These are phyloP conservation scores for Venustaconcha ellipsiformis DNA, from an alignment of 1,140 invertebrate genomes.

Conservation along the genomic window DNA sequence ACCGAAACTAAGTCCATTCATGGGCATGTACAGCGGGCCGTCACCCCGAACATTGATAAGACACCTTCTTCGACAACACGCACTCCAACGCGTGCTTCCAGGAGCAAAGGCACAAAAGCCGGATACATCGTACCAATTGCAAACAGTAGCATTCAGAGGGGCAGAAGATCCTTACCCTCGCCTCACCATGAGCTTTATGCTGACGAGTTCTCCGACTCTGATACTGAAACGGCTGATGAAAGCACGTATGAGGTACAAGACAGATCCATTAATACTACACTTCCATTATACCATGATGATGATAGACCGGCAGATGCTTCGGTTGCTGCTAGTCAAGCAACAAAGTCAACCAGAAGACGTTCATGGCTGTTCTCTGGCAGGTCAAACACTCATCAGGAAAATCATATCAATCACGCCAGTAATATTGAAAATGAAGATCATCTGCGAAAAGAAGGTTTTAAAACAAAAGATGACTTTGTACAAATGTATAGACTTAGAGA, in stretches of 20 bases:
- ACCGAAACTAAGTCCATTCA: conserved; percentile 9
- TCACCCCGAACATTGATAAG: too few species aligned
- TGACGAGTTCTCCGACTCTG: conserved; percentile 59
- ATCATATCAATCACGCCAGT: too few species aligned
- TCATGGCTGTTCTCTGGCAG: too few species aligned
- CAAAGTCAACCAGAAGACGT: not conserved
- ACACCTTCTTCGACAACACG: too few species aligned
- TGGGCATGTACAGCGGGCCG: too few species aligned
- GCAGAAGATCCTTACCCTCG: conserved; percentile 1
- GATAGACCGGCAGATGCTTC: conserved; percentile 6
- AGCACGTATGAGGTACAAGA: conserved; percentile 57
- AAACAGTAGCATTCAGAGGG: not conserved
- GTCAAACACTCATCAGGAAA: too few species aligned
- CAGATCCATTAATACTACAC: conserved; percentile 56
- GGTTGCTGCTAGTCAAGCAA: too few species aligned
- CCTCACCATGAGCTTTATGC: conserved; percentile 30
- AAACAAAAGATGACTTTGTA: not conserved
- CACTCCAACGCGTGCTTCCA: too few species aligned
- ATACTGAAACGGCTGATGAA: conserved; percentile 43
- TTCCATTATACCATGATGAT: conserved; percentile 35
- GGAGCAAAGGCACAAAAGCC: too few species aligned
- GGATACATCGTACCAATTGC: too few species aligned
- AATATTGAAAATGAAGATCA: too few species aligned
- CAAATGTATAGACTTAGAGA: conserved; percentile 4
- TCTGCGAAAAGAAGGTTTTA: not conserved